Percentiles rank a stretch among this genome's conserved stretches.
Conservation (phyloP, 2,888 invertebrate genomes). For the Drosophila antonietae region DNA sequence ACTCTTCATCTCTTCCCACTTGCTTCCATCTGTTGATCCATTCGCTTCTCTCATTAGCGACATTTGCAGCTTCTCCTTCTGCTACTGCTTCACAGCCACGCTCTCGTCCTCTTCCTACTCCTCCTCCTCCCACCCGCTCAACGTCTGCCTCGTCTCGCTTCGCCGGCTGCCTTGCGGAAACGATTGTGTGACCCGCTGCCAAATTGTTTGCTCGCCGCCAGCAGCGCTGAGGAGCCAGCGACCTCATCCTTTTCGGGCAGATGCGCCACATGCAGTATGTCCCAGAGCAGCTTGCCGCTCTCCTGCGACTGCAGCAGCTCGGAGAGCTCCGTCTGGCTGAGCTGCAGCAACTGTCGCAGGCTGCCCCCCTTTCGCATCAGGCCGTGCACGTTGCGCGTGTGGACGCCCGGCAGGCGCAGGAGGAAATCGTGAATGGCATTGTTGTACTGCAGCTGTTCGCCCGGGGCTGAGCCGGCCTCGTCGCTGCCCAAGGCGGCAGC, state of each 20-base stretch:
- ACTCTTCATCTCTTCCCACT: neutral
- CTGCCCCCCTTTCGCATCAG: slow-evolving; percentile 91
- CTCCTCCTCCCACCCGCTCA: slow-evolving; percentile 6
- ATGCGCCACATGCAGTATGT: slow-evolving; percentile 89
- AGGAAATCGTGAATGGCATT: slow-evolving; percentile 91
- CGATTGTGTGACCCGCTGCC: slow-evolving; percentile 72
- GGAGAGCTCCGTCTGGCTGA: slow-evolving; percentile 88
- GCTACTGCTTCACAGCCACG: too few species aligned
- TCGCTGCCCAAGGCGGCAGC: slow-evolving; percentile 91
- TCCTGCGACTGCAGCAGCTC: slow-evolving; percentile 90
- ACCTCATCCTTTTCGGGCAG: slow-evolving; percentile 86
- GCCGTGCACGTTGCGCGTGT: slow-evolving; percentile 92
- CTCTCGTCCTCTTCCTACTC: neutral
- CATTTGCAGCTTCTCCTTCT: neutral
- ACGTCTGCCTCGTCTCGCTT: slow-evolving; percentile 49
- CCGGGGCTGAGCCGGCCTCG: slow-evolving; percentile 79
- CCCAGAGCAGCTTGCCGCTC: slow-evolving; percentile 89
- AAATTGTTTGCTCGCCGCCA: slow-evolving; percentile 75
- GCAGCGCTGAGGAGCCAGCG: slow-evolving; percentile 69
- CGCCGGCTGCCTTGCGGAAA: slow-evolving; percentile 78
- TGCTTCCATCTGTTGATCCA: neutral
- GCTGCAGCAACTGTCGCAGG: slow-evolving; percentile 87
- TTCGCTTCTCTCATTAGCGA: neutral
- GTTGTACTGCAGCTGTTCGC: slow-evolving; percentile 88
- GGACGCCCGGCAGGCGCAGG: slow-evolving; percentile 94